Evolutionary conservation across 2,888 invertebrate genomes (phyloP).

Genomic region (Torymus auratus): DNA sequence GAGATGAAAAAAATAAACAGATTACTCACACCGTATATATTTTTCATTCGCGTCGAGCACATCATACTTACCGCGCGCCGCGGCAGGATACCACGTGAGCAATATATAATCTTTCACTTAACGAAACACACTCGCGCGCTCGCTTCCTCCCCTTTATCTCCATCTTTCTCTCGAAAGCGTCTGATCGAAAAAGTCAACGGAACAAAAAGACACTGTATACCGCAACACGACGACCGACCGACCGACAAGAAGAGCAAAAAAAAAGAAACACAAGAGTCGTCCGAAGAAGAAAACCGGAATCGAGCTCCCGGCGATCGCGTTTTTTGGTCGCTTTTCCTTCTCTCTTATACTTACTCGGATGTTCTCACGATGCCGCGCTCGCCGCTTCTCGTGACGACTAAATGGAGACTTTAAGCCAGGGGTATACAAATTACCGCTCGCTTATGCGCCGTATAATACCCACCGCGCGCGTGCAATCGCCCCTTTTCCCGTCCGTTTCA

Average conservation of each 20-base stretch:
- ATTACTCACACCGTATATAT: too few relatives aligned
- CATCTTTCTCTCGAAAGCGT: too few relatives aligned
- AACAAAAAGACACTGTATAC: too few relatives aligned
- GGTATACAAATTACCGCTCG: constrained; percentile 42
- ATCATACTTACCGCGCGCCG: too few relatives aligned
- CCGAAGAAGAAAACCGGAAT: constrained; percentile 35
- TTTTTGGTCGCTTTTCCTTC: constrained; percentile 15
- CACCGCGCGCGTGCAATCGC: constrained; percentile 6
- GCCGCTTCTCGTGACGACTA: constrained; percentile 4
- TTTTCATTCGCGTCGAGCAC: too few relatives aligned
- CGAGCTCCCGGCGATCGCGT: constrained; percentile 13
- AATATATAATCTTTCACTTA: too few relatives aligned
- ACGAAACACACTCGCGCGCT: background rate
- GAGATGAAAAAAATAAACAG: too few relatives aligned
- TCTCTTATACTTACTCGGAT: background rate
- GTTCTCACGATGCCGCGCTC: constrained; percentile 21
- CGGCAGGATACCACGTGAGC: too few relatives aligned
- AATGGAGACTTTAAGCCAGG: constrained; percentile 37
- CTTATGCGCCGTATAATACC: constrained; percentile 4
- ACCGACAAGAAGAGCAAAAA: background rate
- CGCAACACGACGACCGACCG: too few relatives aligned
- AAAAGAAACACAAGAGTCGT: background rate
- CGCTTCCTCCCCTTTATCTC: constrained; percentile 6
- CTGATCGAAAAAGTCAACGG: background rate
- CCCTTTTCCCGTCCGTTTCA: background rate